These are phyloP conservation scores for Nebria brevicollis DNA, from an alignment of 2,888 invertebrate species.

Conservation along the genomic window DNA sequence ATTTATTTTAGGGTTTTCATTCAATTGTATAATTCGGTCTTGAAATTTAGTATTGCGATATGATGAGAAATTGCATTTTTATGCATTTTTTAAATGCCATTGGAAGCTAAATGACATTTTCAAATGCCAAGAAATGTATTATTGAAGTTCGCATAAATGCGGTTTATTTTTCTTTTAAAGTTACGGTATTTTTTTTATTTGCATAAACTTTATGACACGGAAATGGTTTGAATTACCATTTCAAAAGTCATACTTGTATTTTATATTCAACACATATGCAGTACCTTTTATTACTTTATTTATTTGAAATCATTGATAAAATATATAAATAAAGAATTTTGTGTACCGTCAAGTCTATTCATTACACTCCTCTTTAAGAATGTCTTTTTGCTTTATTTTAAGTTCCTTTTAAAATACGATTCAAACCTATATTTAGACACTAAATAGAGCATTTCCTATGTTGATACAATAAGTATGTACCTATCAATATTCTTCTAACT, in stretches of 20 bases:
- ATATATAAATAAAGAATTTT: not conserved
- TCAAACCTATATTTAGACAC: not conserved
- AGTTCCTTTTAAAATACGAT: not conserved
- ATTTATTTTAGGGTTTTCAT: no score
- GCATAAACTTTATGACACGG: not conserved
- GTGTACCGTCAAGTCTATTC: not conserved
- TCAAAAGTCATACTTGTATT: no score
- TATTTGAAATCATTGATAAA: no score
- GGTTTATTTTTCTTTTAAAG: not conserved
- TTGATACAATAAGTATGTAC: not conserved
- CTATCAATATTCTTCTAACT: not conserved
- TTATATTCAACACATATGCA: no score
- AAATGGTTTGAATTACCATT: not conserved
- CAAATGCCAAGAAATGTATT: constrained; percentile 14
- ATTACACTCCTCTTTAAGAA: not conserved
- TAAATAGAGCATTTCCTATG: not conserved
- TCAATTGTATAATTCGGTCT: not conserved
- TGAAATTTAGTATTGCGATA: not conserved
- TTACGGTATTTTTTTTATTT: not conserved
- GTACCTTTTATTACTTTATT: no score
- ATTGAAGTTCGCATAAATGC: not conserved
- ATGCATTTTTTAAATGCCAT: not conserved
- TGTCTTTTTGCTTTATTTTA: not conserved
- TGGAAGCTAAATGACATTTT: constrained; percentile 9
- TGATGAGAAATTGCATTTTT: not conserved